Evolutionary conservation across 2,797 vertebrate species (phyloP).

Genomic region (Phoeniculus purpureus): DNA sequence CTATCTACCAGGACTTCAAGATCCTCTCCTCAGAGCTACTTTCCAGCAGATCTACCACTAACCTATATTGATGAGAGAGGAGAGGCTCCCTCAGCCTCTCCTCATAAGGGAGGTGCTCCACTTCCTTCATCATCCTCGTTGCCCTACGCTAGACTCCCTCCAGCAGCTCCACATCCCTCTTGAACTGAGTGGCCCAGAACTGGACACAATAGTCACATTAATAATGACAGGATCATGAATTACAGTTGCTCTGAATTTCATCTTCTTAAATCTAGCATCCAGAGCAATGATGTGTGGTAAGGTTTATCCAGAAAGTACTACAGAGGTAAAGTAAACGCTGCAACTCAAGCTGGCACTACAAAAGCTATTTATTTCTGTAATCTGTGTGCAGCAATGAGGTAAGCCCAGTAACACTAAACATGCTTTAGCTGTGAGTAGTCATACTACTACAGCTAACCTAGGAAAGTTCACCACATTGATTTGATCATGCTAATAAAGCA

Average conservation of each 20-base stretch:
- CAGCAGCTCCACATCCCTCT: no score
- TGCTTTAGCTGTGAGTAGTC: background rate
- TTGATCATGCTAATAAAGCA: constrained; percentile 16
- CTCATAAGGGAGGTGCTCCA: no score
- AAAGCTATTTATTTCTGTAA: background rate
- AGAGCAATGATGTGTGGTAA: background rate
- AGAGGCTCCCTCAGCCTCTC: no score
- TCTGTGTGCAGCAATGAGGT: background rate
- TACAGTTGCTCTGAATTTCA: background rate
- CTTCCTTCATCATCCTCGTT: no score
- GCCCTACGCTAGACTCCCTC: no score
- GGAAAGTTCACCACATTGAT: background rate
- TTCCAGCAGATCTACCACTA: no score
- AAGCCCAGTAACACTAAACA: background rate
- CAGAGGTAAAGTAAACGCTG: background rate
- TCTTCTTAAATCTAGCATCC: background rate
- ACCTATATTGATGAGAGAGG: no score
- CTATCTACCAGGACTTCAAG: no score
- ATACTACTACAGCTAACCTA: background rate
- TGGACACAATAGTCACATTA: no score
- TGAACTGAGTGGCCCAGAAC: no score
- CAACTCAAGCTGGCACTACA: background rate
- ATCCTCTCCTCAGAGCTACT: no score
- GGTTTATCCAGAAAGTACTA: background rate
- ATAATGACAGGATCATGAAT: background rate